Percentiles rank a stretch among this genome's conserved stretches.
Conservation (phyloP, 37 sponge, comb jelly and placozoan genomes). For the Chondrosia reniformis region DNA sequence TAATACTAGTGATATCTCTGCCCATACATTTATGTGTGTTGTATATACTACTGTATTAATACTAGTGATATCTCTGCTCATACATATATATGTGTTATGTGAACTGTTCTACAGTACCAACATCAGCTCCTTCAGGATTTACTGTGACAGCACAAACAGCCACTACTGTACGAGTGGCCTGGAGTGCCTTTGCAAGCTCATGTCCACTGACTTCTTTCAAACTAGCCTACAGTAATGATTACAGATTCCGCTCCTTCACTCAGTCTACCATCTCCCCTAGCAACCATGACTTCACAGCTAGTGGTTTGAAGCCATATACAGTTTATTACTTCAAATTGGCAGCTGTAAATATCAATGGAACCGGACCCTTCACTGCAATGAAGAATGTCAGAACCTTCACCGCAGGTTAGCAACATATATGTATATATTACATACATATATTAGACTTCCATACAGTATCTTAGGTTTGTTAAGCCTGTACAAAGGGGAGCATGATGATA, state of each 20-base stretch:
- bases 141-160: not conserved
- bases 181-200: too few species aligned
- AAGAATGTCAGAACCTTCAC: not conserved
- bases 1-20: too few species aligned
- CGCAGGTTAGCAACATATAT: not conserved
- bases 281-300: too few species aligned
- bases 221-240: too few species aligned
- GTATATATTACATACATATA: too few species aligned
- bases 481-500: too few species aligned
- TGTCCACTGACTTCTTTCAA: too few species aligned
- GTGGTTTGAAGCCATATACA: not conserved
- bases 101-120: not conserved
- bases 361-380: not conserved
- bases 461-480: too few species aligned
- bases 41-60: not conserved
- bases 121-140: not conserved
- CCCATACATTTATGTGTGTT: too few species aligned
- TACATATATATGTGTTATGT: not conserved
- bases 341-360: conserved; percentile 1
- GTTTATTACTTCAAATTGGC: conserved; percentile 5
- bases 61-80: not conserved
- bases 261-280: too few species aligned
- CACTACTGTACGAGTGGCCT: not conserved
- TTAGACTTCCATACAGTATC: too few species aligned
- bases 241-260: too few species aligned